phyloP scores from a whole-genome alignment of 2,113 vertebrate species.

The Bothrops jararaca region DNA sequence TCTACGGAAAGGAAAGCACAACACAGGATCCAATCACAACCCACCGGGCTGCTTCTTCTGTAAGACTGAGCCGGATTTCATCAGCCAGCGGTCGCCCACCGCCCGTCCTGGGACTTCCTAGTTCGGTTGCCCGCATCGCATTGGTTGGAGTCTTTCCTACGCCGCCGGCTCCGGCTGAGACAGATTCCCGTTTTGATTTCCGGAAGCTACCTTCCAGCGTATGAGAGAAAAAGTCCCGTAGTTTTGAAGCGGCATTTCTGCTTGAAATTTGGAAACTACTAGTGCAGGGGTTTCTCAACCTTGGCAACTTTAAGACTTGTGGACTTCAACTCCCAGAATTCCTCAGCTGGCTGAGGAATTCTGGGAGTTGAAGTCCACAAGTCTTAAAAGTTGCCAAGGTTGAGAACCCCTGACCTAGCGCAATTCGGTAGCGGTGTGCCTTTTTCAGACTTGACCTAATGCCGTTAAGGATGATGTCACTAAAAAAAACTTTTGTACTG shows the following conservation, averaged over 20 bases:
- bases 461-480: background rate
- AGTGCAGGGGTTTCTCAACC: too few species aligned
- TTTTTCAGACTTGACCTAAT: background rate
- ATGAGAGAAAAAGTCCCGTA: background rate
- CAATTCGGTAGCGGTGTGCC: background rate
- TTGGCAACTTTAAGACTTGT: too few species aligned
- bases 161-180: background rate
- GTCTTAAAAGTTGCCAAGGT: too few species aligned
- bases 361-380: too few species aligned
- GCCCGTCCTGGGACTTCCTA: background rate
- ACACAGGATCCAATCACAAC: background rate
- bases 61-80: slow-evolving; percentile 49
- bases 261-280: too few species aligned
- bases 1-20: background rate
- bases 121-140: background rate
- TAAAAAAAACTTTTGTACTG: background rate
- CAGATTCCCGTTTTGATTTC: background rate
- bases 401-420: too few species aligned
- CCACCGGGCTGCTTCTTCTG: slow-evolving; percentile 3
- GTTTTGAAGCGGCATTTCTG: background rate
- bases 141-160: background rate
- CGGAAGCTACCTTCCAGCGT: background rate
- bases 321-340: too few species aligned
- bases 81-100: slow-evolving; percentile 16
- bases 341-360: too few species aligned